Evolutionary conservation across 1,140 invertebrate species (phyloP).

Genomic region (Phymorhynchus buccinoides): DNA sequence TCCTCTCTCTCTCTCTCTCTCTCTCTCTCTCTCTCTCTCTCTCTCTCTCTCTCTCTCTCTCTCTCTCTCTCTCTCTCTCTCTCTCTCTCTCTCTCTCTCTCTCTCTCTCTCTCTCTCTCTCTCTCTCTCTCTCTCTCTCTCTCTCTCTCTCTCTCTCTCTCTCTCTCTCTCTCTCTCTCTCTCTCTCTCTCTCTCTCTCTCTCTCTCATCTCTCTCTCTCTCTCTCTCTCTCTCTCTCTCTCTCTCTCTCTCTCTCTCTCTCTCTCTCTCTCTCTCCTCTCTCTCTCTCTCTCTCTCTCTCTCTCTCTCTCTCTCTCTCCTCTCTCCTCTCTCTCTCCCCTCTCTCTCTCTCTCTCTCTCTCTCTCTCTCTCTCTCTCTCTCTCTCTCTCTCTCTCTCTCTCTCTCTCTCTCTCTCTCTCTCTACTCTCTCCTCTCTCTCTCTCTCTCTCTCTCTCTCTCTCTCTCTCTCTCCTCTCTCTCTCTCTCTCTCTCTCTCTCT

Average conservation of each 20-base stretch:
- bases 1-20: neutral
- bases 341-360: too few relatives aligned
- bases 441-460: too few relatives aligned
- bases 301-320: neutral
- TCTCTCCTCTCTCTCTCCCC: neutral
- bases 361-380: too few relatives aligned
- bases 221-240: neutral
- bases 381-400: too few relatives aligned
- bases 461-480: too few relatives aligned
- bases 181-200: neutral
- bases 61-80: neutral
- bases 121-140: too few relatives aligned
- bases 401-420: too few relatives aligned
- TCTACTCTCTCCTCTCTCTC: too few relatives aligned
- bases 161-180: too few relatives aligned
- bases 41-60: neutral
- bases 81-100: neutral
- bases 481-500: too few relatives aligned
- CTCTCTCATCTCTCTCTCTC: constrained; percentile 13
- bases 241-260: too few relatives aligned
- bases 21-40: neutral
- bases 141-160: too few relatives aligned
- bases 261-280: neutral
- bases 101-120: neutral
- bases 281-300: neutral